Base-by-base conservation (phyloP, 1,140 invertebrate genomes). In the Venustaconcha ellipsiformis region DNA sequence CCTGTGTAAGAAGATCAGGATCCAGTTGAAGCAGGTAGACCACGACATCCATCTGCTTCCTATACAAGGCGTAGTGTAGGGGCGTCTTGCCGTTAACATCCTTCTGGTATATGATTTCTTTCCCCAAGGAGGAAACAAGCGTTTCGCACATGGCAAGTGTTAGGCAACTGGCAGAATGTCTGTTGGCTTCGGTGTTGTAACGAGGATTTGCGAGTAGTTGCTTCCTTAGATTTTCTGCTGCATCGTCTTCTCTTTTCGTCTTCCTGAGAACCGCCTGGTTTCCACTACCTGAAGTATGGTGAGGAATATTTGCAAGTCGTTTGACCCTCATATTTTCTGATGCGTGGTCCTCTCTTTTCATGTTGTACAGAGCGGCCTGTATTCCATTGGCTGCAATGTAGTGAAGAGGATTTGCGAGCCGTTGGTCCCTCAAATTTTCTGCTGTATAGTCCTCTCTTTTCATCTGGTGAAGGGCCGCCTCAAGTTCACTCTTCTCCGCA, bases 21-120 rank as follows among this genome's bases (percentile, higher is more conserved):
- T 37, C 20, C 4, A 79, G 70, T 17, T 76, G 68, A 14, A 79
- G 66, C 17, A 79, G 69, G 60, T 79, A 79, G 58, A 63, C 55
- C 23, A 79, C 70, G 12, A 76, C 64, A 56, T 76, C 74, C 55
- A 76, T 2, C 20, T 56, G 26, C 18, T 68, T 20, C n/a, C 23
- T 30, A 14, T 62, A 63, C 8, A 79, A 30, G 17, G 78, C 78
- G 58, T 66, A 68, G 57, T 79, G 78, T 1, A 79, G 74, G 2
- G 78, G 69, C 14, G 78, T 79, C 12, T 70, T 56, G 11, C 48
- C 59, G 26, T 76, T 67, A 17, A 60, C 37, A 59, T 79, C 78
- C 30, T 67, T 67, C 18, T 17, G 37, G 66, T 79, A 72, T 8
- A 79, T 13, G 11, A 79, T 30, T 12, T 71, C 30, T 4, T 66